Evolutionary conservation across 2,113 vertebrate genomes (phyloP).

Genomic region (Diadophis punctatus): DNA sequence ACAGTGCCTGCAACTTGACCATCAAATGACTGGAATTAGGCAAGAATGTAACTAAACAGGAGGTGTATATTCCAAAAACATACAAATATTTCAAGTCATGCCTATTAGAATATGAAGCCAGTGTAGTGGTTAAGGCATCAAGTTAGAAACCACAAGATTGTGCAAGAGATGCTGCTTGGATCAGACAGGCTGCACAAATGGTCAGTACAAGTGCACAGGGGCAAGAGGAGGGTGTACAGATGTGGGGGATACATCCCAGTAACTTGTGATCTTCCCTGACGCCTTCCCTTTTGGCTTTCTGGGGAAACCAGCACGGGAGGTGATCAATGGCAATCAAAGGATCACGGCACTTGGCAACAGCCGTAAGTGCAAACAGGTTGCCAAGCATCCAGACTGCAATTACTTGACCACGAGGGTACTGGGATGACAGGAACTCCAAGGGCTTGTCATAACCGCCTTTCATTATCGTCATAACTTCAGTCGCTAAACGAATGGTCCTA

Average conservation of each 20-base stretch:
- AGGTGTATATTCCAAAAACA: not conserved
- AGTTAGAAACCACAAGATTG: not conserved
- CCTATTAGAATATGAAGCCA: not conserved
- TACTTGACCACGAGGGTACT: not conserved
- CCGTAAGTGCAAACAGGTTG: not conserved
- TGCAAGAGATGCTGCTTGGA: not conserved
- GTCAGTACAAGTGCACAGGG: not conserved
- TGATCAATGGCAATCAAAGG: not conserved
- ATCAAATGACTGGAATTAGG: not conserved
- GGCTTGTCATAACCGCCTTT: not conserved
- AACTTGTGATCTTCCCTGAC: not conserved
- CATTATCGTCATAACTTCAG: not conserved
- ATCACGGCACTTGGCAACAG: not conserved
- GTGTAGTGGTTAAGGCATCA: not conserved
- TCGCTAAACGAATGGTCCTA: not conserved
- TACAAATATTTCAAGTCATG: not conserved
- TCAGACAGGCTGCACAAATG: not conserved
- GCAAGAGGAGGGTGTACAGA: not conserved
- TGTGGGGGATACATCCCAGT: not conserved
- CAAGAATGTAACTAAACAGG: not conserved
- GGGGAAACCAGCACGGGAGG: not conserved
- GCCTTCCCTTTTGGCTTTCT: not conserved
- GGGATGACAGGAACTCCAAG: not conserved
- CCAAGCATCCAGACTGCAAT: not conserved
- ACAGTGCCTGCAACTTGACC: not conserved